Conservation (phyloP, 2,797 vertebrate species). For the Manis crassicaudata region DNA sequence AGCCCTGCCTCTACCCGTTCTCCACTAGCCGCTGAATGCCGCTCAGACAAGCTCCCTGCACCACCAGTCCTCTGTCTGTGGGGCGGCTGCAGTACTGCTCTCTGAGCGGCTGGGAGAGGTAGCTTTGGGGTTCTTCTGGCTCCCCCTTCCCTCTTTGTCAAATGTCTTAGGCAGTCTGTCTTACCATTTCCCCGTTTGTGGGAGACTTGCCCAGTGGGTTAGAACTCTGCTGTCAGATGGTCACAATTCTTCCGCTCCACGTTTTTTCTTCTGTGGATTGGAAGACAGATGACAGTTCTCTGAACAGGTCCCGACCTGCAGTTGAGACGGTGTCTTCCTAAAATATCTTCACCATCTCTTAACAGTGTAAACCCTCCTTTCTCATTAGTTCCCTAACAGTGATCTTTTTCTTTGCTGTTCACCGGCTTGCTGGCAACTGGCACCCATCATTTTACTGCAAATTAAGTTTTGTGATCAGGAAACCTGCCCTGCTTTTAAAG, state of each 20-base stretch:
- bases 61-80: not conserved
- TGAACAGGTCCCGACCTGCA: not conserved
- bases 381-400: not conserved
- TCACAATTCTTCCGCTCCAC: not conserved
- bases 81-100: not conserved
- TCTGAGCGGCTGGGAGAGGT: not conserved
- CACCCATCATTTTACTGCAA: not conserved
- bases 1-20: not conserved
- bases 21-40: not conserved
- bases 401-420: not conserved
- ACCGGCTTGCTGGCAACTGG: not conserved
- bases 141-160: not conserved
- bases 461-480: not conserved
- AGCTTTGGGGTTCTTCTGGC: no score
- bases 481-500: not conserved
- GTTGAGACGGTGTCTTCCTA: not conserved
- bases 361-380: not conserved
- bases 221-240: not conserved
- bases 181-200: fast-evolving
- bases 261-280: not conserved
- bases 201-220: not conserved
- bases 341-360: fast-evolving
- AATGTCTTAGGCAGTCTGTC: not conserved
- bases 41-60: not conserved
- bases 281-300: not conserved